Evolutionary conservation across 2,113 vertebrate species (phyloP).

Genomic region (Galemys pyrenaicus): DNA sequence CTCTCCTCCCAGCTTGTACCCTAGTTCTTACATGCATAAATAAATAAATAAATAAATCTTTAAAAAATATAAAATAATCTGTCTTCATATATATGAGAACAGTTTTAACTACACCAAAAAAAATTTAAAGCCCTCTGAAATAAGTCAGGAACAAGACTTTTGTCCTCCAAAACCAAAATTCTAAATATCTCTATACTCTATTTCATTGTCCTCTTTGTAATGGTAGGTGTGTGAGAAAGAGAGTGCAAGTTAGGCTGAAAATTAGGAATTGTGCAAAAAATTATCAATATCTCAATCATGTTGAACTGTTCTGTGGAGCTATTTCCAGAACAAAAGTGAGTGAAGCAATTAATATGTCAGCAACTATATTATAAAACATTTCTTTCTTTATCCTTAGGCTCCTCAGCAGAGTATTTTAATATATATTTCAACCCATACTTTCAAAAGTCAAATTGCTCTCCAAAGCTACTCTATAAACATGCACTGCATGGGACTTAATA

Average conservation of each 20-base stretch:
- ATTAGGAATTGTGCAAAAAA: conserved; percentile 54
- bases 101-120: not conserved
- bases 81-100: not conserved
- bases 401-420: conserved; percentile 43
- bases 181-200: not conserved
- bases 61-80: conserved; percentile 27
- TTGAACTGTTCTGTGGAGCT: conserved; percentile 57
- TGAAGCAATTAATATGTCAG: conserved; percentile 77
- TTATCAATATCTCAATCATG: conserved; percentile 67
- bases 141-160: not conserved
- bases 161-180: conserved; percentile 28
- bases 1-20: too few species aligned
- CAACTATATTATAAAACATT: conserved; percentile 69
- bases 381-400: conserved; percentile 61
- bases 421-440: conserved; percentile 65
- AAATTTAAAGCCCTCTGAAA: not conserved
- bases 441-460: conserved; percentile 33
- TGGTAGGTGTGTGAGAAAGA: not conserved
- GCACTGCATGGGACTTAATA: not conserved
- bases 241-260: conserved; percentile 35
- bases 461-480: conserved; percentile 47
- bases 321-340: conserved; percentile 75
- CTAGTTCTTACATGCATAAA: too few species aligned
- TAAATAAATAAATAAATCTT: too few species aligned
- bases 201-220: conserved; percentile 7